phyloP scores from a whole-genome alignment of 2,113 vertebrate species.

The Catharus fuscescens region DNA sequence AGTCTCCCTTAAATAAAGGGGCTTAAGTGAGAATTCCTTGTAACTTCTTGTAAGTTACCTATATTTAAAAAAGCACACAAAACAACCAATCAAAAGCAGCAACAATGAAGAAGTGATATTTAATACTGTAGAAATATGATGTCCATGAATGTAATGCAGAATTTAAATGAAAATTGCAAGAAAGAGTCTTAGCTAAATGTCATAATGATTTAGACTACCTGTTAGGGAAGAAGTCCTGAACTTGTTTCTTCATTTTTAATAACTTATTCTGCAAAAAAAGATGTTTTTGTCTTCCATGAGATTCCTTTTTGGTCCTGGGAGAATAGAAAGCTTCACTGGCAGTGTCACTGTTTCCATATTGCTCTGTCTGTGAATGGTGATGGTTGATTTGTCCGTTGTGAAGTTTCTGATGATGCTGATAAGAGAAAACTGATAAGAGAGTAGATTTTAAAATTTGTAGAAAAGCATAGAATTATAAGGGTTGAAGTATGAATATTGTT shows the following conservation, averaged over 20 bases:
- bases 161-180: neutral
- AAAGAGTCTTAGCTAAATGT: neutral
- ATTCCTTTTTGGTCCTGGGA: neutral
- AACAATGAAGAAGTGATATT: neutral
- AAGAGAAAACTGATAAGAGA: neutral
- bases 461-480: neutral
- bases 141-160: neutral
- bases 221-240: neutral
- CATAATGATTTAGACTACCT: neutral
- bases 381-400: neutral
- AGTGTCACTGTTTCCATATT: neutral
- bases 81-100: neutral
- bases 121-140: neutral
- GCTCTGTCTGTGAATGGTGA: neutral
- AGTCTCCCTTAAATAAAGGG: neutral
- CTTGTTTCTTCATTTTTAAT: neutral
- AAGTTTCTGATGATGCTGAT: neutral
- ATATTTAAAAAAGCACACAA: neutral
- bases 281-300: neutral
- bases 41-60: neutral
- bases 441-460: neutral
- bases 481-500: neutral
- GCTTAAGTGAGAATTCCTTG: neutral
- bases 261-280: neutral
- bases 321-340: neutral